Conservation (phyloP, 2,113 vertebrate genomes). For the Corynorhinus townsendii region DNA sequence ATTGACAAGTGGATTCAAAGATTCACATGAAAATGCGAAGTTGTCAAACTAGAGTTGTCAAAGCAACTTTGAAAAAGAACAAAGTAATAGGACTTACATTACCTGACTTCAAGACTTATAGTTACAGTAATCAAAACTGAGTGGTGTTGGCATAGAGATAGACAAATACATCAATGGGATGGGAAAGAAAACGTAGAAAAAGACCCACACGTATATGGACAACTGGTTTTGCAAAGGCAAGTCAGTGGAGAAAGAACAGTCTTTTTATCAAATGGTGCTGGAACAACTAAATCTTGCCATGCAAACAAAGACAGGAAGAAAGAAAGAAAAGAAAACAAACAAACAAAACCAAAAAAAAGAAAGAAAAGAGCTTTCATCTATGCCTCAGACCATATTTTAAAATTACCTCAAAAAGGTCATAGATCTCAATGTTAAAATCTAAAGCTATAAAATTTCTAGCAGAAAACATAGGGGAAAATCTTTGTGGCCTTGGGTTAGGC, state of each 20-base stretch:
- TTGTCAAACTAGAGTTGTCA: background rate
- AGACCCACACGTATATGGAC: background rate
- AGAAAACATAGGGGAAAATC: background rate
- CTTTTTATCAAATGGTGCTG: background rate
- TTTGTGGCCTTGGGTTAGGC: background rate
- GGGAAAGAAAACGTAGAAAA: background rate
- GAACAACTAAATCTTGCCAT: background rate
- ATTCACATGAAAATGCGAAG: background rate
- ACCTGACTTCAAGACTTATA: background rate
- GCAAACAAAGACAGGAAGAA: background rate
- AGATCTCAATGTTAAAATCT: background rate
- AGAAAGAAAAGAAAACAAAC: background rate
- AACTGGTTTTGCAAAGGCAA: background rate
- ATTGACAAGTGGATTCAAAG: background rate
- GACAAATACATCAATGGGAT: background rate
- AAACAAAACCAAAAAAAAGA: background rate
- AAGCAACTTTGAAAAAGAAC: background rate
- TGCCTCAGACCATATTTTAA: background rate
- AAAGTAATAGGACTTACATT: background rate
- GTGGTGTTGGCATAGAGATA: background rate
- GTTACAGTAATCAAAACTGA: background rate
- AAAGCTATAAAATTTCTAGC: background rate
- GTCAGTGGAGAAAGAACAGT: background rate
- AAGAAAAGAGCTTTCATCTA: background rate
- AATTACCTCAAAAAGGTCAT: background rate